A percentile compares a stretch with the other conserved stretches of the same genome.
Conservation (phyloP, 92 coral and sea anemone species). For the Porites cylindrica region DNA sequence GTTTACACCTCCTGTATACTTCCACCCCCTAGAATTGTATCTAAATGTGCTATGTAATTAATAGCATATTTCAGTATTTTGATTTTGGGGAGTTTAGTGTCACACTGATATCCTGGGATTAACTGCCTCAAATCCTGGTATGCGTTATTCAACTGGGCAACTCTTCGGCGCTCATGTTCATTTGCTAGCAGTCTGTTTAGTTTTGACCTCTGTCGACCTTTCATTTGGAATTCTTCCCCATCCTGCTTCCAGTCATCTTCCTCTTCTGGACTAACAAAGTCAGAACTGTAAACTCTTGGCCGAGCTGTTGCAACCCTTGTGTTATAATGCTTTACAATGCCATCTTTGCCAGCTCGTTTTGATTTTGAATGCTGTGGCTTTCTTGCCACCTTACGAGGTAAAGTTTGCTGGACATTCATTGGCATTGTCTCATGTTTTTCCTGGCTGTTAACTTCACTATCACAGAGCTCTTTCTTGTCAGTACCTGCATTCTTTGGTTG, state of each 20-base stretch:
- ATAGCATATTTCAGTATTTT: conserved; percentile 90
- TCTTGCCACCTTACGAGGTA: not conserved
- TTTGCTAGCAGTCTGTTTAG: conserved; percentile 87
- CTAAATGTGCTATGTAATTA: conserved; percentile 84
- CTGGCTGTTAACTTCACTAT: not conserved
- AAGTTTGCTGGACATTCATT: not conserved
- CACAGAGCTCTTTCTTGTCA: not conserved
- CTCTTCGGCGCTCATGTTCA: conserved; percentile 89
- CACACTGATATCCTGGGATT: conserved; percentile 93
- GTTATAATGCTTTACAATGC: conserved; percentile 61
- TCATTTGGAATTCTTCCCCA: conserved; percentile 41
- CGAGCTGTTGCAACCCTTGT: conserved; percentile 71
- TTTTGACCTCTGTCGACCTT: conserved; percentile 79
- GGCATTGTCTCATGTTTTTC: not conserved
- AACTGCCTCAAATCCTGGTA: conserved; percentile 84
- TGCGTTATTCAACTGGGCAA: conserved; percentile 87
- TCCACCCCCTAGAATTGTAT: conserved; percentile 55
- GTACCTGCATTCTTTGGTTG: not conserved
- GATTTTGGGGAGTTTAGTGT: conserved; percentile 89
- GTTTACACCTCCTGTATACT: too few species aligned
- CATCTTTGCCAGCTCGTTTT: conserved; percentile 20
- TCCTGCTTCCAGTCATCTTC: conserved; percentile 69
- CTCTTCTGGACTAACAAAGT: conserved; percentile 56
- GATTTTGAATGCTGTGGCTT: conserved; percentile 25
- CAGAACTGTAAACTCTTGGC: conserved; percentile 57